These are phyloP conservation scores for Orbicella faveolata DNA, from an alignment of 64 coral and sea anemone species.

Conservation along the genomic window DNA sequence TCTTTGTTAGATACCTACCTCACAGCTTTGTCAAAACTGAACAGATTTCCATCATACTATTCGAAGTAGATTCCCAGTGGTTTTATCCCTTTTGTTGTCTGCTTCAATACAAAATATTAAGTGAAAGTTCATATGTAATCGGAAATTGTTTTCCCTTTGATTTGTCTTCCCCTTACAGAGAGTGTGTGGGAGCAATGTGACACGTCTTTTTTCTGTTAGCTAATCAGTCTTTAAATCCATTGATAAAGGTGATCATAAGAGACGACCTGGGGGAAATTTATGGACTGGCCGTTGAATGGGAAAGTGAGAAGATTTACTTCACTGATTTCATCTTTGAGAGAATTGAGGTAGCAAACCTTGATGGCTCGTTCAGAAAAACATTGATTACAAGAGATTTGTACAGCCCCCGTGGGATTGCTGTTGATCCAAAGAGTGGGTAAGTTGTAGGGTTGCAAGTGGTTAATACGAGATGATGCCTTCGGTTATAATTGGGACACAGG, in stretches of 20 bases:
- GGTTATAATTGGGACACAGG: no score
- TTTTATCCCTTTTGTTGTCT: no score
- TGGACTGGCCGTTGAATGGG: conserved; percentile 52
- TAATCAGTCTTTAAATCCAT: background rate
- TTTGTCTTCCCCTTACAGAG: background rate
- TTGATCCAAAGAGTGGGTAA: conserved; percentile 42
- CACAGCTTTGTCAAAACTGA: no score
- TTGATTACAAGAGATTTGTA: background rate
- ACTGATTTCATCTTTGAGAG: conserved; percentile 35
- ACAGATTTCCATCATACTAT: no score
- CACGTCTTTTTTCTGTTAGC: background rate
- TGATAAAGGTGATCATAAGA: conserved; percentile 19
- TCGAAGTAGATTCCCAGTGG: no score
- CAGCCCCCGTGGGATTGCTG: conserved; percentile 39
- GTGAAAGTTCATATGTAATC: no score
- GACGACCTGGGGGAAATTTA: conserved; percentile 21
- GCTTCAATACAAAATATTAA: no score
- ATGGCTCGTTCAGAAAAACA: conserved; percentile 34
- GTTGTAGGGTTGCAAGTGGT: background rate
- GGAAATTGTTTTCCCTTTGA: background rate
- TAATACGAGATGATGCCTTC: no score
- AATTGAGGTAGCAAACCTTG: conserved; percentile 30
- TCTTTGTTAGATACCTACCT: no score
- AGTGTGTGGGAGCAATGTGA: background rate
- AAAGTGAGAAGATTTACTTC: conserved; percentile 35